Base-by-base conservation (phyloP, 2,113 vertebrate genomes). In the Odobenus rosmarus region DNA sequence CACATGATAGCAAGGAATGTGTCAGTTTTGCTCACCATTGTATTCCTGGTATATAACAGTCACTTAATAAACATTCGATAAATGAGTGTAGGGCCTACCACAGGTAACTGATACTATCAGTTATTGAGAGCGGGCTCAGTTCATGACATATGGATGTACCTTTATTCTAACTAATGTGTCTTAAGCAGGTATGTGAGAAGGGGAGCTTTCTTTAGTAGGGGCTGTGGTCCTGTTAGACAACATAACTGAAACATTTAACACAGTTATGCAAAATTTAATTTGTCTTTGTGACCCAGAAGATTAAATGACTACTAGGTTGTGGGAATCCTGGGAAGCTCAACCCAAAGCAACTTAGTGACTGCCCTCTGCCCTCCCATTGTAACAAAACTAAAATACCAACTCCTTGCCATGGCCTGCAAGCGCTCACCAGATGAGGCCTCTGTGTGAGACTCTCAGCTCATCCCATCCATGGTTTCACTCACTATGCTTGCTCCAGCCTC, bases 11-110 rank as follows among this genome's bases (percentile, higher is more conserved):
- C 51, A 79, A 42, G 0, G 0, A n/a, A 14, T 71, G 6, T 28
- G 31, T 89, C 90, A 96, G 13, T 85, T 39, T 84, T 95, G 72
- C 15, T n/a, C 46, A 24, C 53, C 18, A 53, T 46, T 80, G 42
- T 84, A 69, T 81, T 46, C 81, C n/a, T 82, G 39, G 8, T 61
- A 36, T 15, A 39, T 79, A 82, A 51, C 4, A 94, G 13, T 8
- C 39, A 84, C 18, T 85, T 80, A 59, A 81, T 81, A 83, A 87
- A 87, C 80, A 84, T 79, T 83, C 83, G 18, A 90, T 90, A 79
- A 71, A 64, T 76, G 51, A 87, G 19, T 62, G 11, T 90, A 88
- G 10, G 2, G 11, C 24, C 33, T 28, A 80, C 26, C 46, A 67
- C 31, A 69, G 12, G 36, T 90, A 16, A 62, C 42, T 93, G 31